Evolutionary conservation across 2,797 vertebrate genomes (phyloP).

Genomic region (Danio albolineatus): DNA sequence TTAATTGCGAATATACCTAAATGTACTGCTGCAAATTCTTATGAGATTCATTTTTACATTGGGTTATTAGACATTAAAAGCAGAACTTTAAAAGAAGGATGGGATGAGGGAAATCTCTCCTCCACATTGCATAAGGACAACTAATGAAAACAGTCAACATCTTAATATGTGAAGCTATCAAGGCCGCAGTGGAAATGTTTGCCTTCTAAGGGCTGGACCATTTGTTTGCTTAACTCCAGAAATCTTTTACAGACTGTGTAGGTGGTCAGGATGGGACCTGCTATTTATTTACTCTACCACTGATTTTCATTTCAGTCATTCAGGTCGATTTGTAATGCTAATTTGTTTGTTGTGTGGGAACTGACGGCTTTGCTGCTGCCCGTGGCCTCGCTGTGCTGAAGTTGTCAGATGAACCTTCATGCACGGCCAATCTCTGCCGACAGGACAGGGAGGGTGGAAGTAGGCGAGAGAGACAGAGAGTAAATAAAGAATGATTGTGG

Average conservation of each 20-base stretch:
- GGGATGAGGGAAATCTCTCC: slow-evolving; percentile 43
- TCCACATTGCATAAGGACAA: slow-evolving; percentile 36
- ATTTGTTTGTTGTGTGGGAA: slow-evolving; percentile 30
- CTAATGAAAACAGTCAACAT: slow-evolving; percentile 53
- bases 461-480: neutral
- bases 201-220: neutral
- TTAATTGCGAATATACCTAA: slow-evolving; percentile 72
- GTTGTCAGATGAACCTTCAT: neutral
- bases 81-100: slow-evolving; percentile 56
- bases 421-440: slow-evolving; percentile 4
- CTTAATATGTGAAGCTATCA: slow-evolving; percentile 16
- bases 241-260: slow-evolving; percentile 6
- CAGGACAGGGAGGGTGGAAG: neutral
- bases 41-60: slow-evolving; percentile 68
- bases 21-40: slow-evolving; percentile 67
- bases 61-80: slow-evolving; percentile 71
- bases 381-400: slow-evolving; percentile 10
- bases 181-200: neutral
- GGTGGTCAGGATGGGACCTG: slow-evolving; percentile 32
- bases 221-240: slow-evolving; percentile 3
- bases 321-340: slow-evolving; percentile 41
- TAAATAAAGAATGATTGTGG: slow-evolving; percentile 40
- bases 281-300: slow-evolving; percentile 34
- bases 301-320: slow-evolving; percentile 47
- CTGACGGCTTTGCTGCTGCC: slow-evolving; percentile 18